Base-by-base conservation (phyloP, 1,140 invertebrate species). In the Rhizoglyphus robini region DNA sequence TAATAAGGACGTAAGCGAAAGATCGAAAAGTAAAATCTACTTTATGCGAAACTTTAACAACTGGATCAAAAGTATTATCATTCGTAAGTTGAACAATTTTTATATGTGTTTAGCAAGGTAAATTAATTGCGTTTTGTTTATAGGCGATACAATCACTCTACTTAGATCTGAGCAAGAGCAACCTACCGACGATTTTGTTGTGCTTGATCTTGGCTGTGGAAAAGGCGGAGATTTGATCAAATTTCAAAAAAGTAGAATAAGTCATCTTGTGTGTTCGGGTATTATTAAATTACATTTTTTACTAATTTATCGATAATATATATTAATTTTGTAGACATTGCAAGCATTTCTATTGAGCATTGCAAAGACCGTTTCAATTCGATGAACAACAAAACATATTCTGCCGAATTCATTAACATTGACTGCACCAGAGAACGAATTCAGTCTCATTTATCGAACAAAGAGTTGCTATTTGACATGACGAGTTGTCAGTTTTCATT, bases 401-500 rank as follows among this genome's bases (percentile, higher is more conserved):
- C 82, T n/a, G 88, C 91, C 13, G 87, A 96, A 76, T 96, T 97
- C 74, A 85, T 98, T 72, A 79, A 84, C 54, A 88, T 88, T 31
- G 95, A 99, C 75, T 91, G 88, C 70, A 90, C 90, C 31, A 88
- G 86, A 80, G 87, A 89, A 68, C 65, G 66, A 57, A 49, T 68
- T 61, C 41, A 65, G 27, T 32, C 63, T 1, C 57, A 63, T 51
- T 57, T 47, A 3, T 11, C 38, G 4, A 29, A 67, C 71, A 79
- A 81, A 69, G 84, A 90, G 75, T 81, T 86, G 18, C 80, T 83
- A 71, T 81, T 99, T 72, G 89, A 99, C 76, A 70, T 99, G 3
- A 88, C 91, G 0, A 96, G 90, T 71, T 96, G 92, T 75, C 96
- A 99, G 76, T 99, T 99, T 83, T 88, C 93, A 25, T 88, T 99